These are phyloP conservation scores for Vultur gryphus DNA, from an alignment of 2,797 vertebrate species.

Conservation along the genomic window DNA sequence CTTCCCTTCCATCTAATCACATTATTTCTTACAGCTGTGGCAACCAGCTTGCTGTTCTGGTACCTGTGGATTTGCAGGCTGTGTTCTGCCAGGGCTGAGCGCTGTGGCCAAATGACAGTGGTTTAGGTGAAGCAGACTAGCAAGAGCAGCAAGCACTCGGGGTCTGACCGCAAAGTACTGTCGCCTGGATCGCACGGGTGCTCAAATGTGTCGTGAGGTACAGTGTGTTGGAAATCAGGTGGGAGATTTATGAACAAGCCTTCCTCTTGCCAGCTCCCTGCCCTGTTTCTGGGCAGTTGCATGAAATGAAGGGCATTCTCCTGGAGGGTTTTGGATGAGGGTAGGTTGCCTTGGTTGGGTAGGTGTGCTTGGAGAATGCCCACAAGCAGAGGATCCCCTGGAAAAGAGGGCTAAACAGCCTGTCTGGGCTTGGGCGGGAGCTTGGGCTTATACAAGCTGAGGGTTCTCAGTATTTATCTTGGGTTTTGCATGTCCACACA, in stretches of 20 bases:
- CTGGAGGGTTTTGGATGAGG: neutral
- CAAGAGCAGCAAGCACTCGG: neutral
- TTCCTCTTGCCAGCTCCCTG: neutral
- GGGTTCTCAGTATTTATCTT: neutral
- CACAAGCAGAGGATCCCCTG: neutral
- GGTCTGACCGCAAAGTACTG: neutral
- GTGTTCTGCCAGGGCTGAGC: neutral
- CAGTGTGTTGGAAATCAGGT: neutral
- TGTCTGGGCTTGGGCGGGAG: neutral
- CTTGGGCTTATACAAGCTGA: neutral
- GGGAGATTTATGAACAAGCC: neutral
- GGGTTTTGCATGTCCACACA: neutral
- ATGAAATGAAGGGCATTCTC: neutral
- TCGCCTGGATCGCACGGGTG: rapidly evolving
- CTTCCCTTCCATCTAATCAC: neutral
- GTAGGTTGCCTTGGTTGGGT: neutral
- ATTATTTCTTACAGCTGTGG: neutral
- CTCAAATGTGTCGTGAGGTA: neutral
- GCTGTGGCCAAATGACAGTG: neutral
- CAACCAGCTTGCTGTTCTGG: neutral
- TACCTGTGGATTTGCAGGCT: neutral
- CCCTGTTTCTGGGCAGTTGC: neutral
- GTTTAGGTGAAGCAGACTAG: neutral
- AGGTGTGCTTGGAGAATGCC: neutral
- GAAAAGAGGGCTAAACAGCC: neutral